Percentiles rank a stretch among this genome's conserved stretches.
phyloP scores from a whole-genome alignment of 2,113 vertebrate species.

The Otus sunia region DNA sequence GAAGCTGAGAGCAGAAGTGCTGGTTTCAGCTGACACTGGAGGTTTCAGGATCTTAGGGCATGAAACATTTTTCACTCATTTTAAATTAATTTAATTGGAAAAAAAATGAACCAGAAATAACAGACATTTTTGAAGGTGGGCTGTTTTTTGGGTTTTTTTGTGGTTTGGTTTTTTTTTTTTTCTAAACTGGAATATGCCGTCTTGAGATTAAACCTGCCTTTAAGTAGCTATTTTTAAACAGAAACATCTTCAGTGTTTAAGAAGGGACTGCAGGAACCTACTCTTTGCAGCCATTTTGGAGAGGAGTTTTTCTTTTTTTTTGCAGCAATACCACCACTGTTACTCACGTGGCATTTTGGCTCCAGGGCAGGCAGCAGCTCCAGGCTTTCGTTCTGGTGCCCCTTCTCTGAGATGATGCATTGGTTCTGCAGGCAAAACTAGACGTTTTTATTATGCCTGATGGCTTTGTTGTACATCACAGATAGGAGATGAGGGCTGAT shows the following conservation, averaged over 20 bases:
- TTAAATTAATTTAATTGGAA: constrained; percentile 48
- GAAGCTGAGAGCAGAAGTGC: constrained; percentile 8
- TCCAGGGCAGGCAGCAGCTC: neutral
- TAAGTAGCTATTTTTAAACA: neutral
- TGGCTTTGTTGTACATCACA: neutral
- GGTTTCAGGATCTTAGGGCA: constrained; percentile 46
- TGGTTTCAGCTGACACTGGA: constrained; percentile 18
- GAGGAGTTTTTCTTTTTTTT: neutral
- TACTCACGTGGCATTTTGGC: neutral
- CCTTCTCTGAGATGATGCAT: neutral
- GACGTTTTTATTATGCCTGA: neutral
- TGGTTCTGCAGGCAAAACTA: neutral
- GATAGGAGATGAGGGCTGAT: neutral
- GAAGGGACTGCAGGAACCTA: neutral
- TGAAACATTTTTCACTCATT: constrained; percentile 25
- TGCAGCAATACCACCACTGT: neutral
- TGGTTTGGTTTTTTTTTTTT: neutral
- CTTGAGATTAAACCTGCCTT: neutral
- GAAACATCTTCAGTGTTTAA: neutral
- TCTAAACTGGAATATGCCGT: neutral
- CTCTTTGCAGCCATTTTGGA: neutral
- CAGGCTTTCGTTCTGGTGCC: neutral
- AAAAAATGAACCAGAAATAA: neutral
- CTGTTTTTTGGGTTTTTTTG: neutral
- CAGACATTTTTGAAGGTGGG: neutral